phyloP scores from a whole-genome alignment of 2,113 vertebrate genomes.

The Leptobrachium leishanense region DNA sequence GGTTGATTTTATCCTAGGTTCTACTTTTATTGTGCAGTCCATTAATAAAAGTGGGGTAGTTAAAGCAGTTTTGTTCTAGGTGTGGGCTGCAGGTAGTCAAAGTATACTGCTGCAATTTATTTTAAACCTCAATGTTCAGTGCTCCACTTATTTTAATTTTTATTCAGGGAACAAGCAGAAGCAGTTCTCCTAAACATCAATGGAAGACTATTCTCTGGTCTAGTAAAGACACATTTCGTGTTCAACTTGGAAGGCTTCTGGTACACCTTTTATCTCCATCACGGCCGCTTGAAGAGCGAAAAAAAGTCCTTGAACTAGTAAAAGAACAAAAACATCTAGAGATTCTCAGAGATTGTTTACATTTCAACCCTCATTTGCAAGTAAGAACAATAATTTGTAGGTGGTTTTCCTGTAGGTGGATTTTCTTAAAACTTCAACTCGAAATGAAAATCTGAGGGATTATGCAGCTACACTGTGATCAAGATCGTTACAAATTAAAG shows the following conservation, averaged over 20 bases:
- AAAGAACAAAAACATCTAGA: constrained; percentile 81
- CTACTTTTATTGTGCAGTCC: too few relatives aligned
- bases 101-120: too few relatives aligned
- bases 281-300: constrained; percentile 76
- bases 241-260: constrained; percentile 87
- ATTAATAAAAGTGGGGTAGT: too few relatives aligned
- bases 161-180: constrained; percentile 66
- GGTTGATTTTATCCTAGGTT: too few relatives aligned
- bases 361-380: constrained; percentile 76
- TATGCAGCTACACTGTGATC: too few relatives aligned
- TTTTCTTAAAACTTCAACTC: too few relatives aligned
- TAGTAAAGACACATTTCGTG: constrained; percentile 86
- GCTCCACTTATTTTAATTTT: not conserved
- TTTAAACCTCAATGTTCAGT: not conserved
- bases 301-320: constrained; percentile 78
- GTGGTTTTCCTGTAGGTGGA: too few relatives aligned
- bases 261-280: constrained; percentile 84
- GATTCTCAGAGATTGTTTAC: constrained; percentile 87
- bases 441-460: too few relatives aligned
- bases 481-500: too few relatives aligned
- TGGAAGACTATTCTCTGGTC: constrained; percentile 87
- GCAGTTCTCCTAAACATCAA: constrained; percentile 76
- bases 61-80: too few relatives aligned
- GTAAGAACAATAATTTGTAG: constrained; percentile 62
- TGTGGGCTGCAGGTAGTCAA: too few relatives aligned